These are phyloP conservation scores for Actias luna DNA, from an alignment of 2,888 invertebrate genomes.

Conservation along the genomic window DNA sequence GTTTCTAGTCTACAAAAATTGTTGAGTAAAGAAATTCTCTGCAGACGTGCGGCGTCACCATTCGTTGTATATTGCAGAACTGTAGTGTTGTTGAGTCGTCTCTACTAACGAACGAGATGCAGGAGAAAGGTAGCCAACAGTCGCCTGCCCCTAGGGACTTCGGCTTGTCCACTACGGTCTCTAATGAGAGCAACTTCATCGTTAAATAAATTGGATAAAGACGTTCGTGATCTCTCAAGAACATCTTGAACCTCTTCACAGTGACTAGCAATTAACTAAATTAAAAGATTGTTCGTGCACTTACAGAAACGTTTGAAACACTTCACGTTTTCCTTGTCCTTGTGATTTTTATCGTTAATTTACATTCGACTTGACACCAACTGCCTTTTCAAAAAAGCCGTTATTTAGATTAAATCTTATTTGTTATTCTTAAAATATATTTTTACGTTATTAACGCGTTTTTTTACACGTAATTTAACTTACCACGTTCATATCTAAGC, in stretches of 20 bases:
- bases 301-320: slow-evolving; percentile 64
- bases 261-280: slow-evolving; percentile 80
- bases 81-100: slow-evolving; percentile 17
- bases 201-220: slow-evolving; percentile 82
- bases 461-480: slow-evolving; percentile 52
- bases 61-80: slow-evolving; percentile 9
- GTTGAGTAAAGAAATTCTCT: not conserved
- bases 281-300: slow-evolving; percentile 78
- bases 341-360: slow-evolving; percentile 58
- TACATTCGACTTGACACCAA: slow-evolving; percentile 33
- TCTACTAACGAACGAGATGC: slow-evolving; percentile 60
- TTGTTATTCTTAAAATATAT: not conserved
- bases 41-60: not conserved
- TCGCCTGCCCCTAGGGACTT: slow-evolving; percentile 39
- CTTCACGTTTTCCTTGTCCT: slow-evolving; percentile 46
- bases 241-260: slow-evolving; percentile 75
- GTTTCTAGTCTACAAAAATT: not conserved
- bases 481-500: slow-evolving; percentile 59
- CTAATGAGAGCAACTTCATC: slow-evolving; percentile 78
- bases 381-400: not conserved
- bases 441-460: slow-evolving; percentile 11
- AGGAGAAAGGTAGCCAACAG: slow-evolving; percentile 57
- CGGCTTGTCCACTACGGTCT: slow-evolving; percentile 60
- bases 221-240: slow-evolving; percentile 80
- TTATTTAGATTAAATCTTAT: not conserved